Conservation (phyloP, 2,888 invertebrate genomes). For the Lacanobia wlatinum region DNA sequence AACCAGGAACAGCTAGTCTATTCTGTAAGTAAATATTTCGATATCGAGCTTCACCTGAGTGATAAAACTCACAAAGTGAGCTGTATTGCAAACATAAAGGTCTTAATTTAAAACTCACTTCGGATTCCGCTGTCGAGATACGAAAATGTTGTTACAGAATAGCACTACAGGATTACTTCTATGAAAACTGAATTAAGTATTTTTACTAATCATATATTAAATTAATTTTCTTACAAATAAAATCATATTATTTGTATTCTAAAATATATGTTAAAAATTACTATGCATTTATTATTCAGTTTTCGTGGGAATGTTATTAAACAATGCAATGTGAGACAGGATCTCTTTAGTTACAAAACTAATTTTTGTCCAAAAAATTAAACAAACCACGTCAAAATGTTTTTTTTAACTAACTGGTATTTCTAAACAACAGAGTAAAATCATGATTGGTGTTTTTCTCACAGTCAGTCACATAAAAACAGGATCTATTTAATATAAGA, state of each 20-base stretch:
- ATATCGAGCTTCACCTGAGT: no score
- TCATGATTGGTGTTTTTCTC: slow-evolving; percentile 2
- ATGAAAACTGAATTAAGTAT: background rate
- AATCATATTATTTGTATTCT: background rate
- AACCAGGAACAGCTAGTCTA: no score
- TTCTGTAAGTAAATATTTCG: no score
- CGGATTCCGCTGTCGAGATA: no score
- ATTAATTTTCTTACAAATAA: background rate
- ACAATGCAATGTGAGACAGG: background rate
- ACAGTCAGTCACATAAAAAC: background rate
- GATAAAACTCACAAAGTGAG: no score
- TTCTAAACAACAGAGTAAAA: background rate
- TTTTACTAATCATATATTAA: background rate
- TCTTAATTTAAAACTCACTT: no score
- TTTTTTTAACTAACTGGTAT: background rate
- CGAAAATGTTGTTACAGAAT: no score
- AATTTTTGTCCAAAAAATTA: background rate
- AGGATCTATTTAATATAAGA: background rate
- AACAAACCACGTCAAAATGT: background rate
- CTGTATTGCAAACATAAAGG: no score
- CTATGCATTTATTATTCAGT: background rate
- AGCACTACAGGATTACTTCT: background rate
- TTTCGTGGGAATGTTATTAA: background rate
- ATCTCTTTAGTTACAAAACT: background rate
- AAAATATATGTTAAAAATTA: background rate